Evolutionary conservation across 2,797 vertebrate species (phyloP).

Genomic region (Denticeps clupeoides): DNA sequence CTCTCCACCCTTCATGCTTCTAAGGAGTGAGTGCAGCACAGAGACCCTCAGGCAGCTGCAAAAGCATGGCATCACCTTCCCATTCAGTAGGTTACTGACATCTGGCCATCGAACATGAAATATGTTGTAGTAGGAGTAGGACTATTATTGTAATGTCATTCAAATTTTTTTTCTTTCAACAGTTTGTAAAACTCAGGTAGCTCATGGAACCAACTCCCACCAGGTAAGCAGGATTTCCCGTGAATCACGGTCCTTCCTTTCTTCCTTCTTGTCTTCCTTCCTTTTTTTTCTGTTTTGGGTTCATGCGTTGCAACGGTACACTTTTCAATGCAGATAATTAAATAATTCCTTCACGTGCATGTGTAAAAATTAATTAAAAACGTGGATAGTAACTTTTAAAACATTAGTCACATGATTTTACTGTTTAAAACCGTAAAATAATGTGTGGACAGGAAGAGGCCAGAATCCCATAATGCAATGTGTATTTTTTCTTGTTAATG

Average conservation of each 20-base stretch:
- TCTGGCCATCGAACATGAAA: neutral
- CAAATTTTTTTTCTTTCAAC: constrained; percentile 32
- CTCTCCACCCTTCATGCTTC: constrained; percentile 75
- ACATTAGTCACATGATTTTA: no score
- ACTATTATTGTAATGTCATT: neutral
- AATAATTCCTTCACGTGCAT: no score
- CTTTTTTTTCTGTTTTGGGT: no score
- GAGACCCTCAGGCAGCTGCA: constrained; percentile 66
- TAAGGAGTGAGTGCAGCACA: constrained; percentile 61
- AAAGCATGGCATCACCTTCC: constrained; percentile 70
- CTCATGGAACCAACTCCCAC: constrained; percentile 94
- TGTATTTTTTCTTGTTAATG: no score
- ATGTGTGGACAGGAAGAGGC: no score
- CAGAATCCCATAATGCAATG: no score
- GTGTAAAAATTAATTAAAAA: no score
- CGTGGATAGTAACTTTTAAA: no score
- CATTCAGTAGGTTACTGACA: constrained; percentile 72
- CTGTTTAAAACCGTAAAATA: no score
- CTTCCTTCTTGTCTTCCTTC: neutral
- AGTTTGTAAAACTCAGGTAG: constrained; percentile 99
- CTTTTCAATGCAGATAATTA: no score
- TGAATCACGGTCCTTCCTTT: neutral
- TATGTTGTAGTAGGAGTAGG: neutral
- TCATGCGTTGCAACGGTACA: no score
- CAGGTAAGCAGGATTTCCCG: constrained; percentile 69